Percentiles rank a stretch among this genome's conserved stretches.
phyloP scores from a whole-genome alignment of 2,113 vertebrate species.

The Cyprinus carpio region DNA sequence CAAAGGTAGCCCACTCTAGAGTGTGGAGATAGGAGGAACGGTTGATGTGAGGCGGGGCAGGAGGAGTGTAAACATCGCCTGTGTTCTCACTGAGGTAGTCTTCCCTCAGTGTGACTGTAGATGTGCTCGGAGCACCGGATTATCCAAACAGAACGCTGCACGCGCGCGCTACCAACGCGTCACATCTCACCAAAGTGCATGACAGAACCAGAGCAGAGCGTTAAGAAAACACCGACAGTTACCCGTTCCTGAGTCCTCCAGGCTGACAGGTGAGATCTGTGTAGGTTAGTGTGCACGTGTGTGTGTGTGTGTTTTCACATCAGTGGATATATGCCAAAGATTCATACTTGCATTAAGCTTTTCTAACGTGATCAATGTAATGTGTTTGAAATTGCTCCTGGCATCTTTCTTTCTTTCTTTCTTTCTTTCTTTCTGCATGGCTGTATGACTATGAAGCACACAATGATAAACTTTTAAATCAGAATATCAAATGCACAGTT shows the following conservation, averaged over 20 bases:
- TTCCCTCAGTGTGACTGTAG: slow-evolving; percentile 73
- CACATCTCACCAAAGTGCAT: slow-evolving; percentile 55
- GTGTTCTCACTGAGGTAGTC: slow-evolving; percentile 66
- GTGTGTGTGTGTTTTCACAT: not conserved
- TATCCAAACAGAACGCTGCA: slow-evolving; percentile 62
- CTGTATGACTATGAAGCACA: not conserved
- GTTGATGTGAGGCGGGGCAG: slow-evolving; percentile 1
- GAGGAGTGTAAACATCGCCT: not conserved
- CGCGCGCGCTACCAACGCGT: slow-evolving; percentile 63
- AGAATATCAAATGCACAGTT: not conserved
- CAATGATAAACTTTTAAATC: not conserved
- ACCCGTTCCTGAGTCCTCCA: slow-evolving; percentile 36
- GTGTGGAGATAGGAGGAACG: not conserved
- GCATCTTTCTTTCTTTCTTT: not conserved
- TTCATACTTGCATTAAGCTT: not conserved
- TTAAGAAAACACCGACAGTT: slow-evolving; percentile 55
- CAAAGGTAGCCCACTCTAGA: not conserved
- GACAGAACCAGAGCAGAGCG: slow-evolving; percentile 65
- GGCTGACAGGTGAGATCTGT: slow-evolving; percentile 66
- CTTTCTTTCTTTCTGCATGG: not conserved
- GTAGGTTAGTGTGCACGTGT: not conserved
- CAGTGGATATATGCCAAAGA: not conserved
- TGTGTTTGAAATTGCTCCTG: not conserved
- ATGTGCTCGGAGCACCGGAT: slow-evolving; percentile 74
- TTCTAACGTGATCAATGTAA: not conserved